These are phyloP conservation scores for Oegoconia quadripuncta DNA, from an alignment of 2,888 invertebrate genomes.

Conservation along the genomic window DNA sequence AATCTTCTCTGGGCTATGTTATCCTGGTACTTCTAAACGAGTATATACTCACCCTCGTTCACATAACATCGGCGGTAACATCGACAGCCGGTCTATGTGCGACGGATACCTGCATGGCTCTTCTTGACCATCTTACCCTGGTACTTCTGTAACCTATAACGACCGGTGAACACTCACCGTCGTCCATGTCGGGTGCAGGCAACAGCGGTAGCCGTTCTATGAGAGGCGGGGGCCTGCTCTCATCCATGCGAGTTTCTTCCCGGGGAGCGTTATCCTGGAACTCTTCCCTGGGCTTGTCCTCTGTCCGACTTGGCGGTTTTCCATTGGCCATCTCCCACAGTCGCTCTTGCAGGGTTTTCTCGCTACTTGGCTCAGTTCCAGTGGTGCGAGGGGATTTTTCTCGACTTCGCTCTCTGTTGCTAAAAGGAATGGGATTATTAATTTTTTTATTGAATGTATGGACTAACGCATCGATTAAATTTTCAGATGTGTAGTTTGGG, in stretches of 20 bases:
- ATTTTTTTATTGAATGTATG: no score
- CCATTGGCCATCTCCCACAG: conserved; percentile 77
- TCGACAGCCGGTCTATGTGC: no score
- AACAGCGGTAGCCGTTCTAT: conserved; percentile 20
- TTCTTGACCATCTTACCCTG: background rate
- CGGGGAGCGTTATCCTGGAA: background rate
- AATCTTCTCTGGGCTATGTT: no score
- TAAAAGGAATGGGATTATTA: background rate
- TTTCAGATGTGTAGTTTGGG: no score
- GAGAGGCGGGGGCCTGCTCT: conserved; percentile 19
- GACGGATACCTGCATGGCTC: no score
- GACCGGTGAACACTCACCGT: conserved; percentile 18
- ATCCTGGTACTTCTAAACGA: background rate
- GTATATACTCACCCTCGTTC: no score
- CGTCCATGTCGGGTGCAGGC: conserved; percentile 18
- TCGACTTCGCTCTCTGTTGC: conserved; percentile 48
- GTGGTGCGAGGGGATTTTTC: conserved; percentile 54
- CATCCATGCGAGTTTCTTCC: conserved; percentile 6
- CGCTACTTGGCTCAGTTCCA: conserved; percentile 24
- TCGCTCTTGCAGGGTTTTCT: conserved; percentile 69
- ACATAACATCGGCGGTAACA: no score
- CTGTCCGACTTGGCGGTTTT: conserved; percentile 29
- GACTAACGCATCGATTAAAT: no score
- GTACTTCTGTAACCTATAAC: background rate
- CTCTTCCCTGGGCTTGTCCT: conserved; percentile 7